Base-by-base conservation (phyloP, 2,113 vertebrate species). In the Opisthocomus hoazin region DNA sequence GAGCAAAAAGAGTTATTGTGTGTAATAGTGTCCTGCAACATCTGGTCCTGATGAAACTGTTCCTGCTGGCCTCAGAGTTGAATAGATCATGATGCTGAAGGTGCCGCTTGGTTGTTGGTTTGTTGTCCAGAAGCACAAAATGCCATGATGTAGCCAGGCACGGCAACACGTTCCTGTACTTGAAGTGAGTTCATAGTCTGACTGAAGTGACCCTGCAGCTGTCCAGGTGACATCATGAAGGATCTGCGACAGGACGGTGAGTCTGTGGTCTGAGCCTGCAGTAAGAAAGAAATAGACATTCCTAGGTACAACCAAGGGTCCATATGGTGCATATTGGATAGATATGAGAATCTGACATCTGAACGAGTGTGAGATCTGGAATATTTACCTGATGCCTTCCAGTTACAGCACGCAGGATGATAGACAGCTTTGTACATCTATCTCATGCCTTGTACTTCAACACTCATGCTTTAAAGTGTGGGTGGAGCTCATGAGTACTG, bases 201-300 rank as follows among this genome's bases (percentile, higher is more conserved):
- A 27, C 27, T 63, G 15, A 76, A 54, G 37, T 22, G 32, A 58
- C 15, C 5, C 17, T 54, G n/a, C 12, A 76, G 15, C 23, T 61
- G 20, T 16, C 34, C 14, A 16, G 22, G 22, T 30, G 66, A 70
- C 27, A 22, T 18, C 1, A 0, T 3, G 14, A 66, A 83, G 37
- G 17, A 41, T 20, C 18, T 57, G 21, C 3, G 6, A 15, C 4
- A 68, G 24, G 13, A 30, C 20, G 0, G 6, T 1, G 0, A 81
- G 26, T 19, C 50, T 87, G 30, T 34, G 15, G 9, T 57, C 41
- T 63, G 32, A 88, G n/a, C 14, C 29, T 43, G 8, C 13, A 58
- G 1, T 19, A 45, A 10, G 32, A 79, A 54, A 65, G 16, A 12
- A 66, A 45, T 30, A 77, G 56, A 5, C 4, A 50, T 73, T 58